phyloP scores from a whole-genome alignment of 92 coral and sea anemone genomes.

The Blastomussa wellsi region DNA sequence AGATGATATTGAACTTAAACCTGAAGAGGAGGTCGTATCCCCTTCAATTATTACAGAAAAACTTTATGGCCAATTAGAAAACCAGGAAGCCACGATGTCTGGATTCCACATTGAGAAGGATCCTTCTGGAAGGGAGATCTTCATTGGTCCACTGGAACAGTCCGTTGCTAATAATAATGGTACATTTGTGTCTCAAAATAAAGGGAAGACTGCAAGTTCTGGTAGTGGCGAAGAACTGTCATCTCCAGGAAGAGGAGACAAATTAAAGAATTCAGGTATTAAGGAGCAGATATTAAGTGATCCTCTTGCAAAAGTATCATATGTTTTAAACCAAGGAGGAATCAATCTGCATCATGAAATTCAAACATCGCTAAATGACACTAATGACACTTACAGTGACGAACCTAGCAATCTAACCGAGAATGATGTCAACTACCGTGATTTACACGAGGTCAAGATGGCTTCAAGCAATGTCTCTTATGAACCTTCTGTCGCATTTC shows the following conservation, averaged over 20 bases:
- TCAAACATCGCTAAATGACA: background rate
- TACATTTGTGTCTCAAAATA: background rate
- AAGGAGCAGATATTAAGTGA: conserved; percentile 1
- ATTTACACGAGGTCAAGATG: background rate
- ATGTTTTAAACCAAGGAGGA: conserved; percentile 5
- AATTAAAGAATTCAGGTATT: background rate
- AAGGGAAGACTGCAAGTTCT: background rate
- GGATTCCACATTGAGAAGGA: conserved; percentile 17
- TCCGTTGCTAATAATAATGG: background rate
- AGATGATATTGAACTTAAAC: background rate
- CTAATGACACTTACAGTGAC: background rate
- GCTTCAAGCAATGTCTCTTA: background rate
- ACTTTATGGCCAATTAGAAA: conserved; percentile 16
- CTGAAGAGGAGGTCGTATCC: conserved; percentile 1
- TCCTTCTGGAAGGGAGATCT: background rate
- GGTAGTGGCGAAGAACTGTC: background rate
- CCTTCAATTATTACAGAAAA: conserved; percentile 12
- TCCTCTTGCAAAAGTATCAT: conserved; percentile 34
- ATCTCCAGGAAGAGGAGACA: background rate
- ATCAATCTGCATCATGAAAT: background rate
- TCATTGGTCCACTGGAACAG: conserved; percentile 13
- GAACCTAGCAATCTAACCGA: background rate
- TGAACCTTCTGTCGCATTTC: background rate
- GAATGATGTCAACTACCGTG: background rate
- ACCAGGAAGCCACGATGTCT: background rate